Conservation (phyloP, 2,888 invertebrate genomes). For the Tolmerus cingulatus region DNA sequence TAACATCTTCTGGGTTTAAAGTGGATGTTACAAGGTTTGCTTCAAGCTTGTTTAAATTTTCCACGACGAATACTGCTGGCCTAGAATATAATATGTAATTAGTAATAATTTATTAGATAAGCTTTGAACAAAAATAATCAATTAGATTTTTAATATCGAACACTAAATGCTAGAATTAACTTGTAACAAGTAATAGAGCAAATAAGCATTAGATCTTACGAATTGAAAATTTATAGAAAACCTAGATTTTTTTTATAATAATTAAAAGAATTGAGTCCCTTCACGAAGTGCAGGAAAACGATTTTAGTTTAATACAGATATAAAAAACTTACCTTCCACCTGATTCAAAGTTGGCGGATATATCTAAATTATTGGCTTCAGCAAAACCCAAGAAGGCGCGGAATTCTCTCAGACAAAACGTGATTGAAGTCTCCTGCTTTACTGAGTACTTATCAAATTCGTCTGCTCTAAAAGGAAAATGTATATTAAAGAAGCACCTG, state of each 20-base stretch:
- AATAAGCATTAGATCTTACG: background rate
- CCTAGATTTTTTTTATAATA: background rate
- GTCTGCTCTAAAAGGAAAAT: slow-evolving; percentile 51
- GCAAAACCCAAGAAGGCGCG: slow-evolving; percentile 81
- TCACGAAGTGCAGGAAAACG: too few relatives aligned
- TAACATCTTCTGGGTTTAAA: slow-evolving; percentile 59
- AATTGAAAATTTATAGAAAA: background rate
- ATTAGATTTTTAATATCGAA: background rate
- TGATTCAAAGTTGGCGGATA: slow-evolving; percentile 77
- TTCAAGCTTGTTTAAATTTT: slow-evolving; percentile 77
- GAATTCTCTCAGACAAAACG: slow-evolving; percentile 87
- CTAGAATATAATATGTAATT: slow-evolving; percentile 57
- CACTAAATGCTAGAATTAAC: background rate
- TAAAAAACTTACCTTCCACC: slow-evolving; percentile 72
- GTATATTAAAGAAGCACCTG: background rate
- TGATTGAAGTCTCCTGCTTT: slow-evolving; percentile 72
- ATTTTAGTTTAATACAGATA: background rate
- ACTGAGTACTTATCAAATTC: slow-evolving; percentile 59
- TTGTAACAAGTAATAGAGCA: too few relatives aligned
- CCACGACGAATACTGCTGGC: slow-evolving; percentile 78
- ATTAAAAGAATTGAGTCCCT: background rate
- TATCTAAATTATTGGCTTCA: slow-evolving; percentile 74
- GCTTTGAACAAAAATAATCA: background rate
- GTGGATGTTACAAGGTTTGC: slow-evolving; percentile 82
- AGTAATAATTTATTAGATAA: background rate